phyloP scores from a whole-genome alignment of 2,888 invertebrate genomes.

The Cerastis rubricosa region DNA sequence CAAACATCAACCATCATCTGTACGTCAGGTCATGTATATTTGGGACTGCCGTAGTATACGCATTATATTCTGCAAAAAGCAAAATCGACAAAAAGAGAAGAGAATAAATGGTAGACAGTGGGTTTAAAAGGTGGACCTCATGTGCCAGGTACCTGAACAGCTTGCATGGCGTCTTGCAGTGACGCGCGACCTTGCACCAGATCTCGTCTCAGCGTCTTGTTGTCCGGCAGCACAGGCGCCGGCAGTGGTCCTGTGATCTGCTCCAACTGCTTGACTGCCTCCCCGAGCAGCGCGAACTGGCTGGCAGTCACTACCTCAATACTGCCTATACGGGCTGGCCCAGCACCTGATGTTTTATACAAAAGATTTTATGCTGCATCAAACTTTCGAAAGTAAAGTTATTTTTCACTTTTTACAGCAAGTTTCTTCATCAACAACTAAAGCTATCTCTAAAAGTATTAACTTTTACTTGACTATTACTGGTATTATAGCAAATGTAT shows the following conservation, averaged over 20 bases:
- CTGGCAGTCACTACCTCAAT: conserved; percentile 3
- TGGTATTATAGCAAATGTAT: no score
- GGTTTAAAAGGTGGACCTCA: not conserved
- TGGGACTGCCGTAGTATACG: not conserved
- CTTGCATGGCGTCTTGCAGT: conserved; percentile 3
- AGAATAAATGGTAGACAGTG: not conserved
- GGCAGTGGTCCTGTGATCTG: conserved; percentile 1
- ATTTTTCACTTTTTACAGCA: not conserved
- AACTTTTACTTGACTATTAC: no score
- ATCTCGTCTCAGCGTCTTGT: not conserved
- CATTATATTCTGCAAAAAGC: not conserved
- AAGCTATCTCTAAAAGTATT: no score
- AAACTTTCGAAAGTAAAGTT: not conserved
- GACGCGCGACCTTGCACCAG: not conserved
- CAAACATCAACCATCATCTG: no score
- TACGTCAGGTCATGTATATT: not conserved
- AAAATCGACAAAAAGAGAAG: not conserved
- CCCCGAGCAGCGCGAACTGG: not conserved
- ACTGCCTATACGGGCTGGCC: not conserved
- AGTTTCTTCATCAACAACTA: no score
- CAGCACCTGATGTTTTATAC: not conserved
- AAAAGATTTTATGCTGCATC: not conserved
- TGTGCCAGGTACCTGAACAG: not conserved
- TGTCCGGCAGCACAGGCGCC: conserved; percentile 3
- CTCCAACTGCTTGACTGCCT: conserved; percentile 2